Conservation (phyloP, 2,888 invertebrate species). For the Teleiodes luculella region DNA sequence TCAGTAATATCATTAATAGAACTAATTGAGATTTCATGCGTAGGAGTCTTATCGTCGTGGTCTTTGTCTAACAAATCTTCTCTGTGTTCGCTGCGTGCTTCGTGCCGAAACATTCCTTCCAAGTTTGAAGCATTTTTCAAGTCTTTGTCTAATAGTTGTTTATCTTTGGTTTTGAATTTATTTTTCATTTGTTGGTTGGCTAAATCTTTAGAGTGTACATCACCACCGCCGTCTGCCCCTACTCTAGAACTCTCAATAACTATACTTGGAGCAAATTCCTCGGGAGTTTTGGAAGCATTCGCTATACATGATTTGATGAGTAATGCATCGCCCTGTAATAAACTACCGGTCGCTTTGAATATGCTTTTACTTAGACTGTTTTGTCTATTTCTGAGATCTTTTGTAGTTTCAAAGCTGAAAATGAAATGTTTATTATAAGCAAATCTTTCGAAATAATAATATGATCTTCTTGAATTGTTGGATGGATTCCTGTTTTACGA, state of each 20-base stretch:
- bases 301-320: slow-evolving; percentile 64
- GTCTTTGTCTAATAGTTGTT: slow-evolving; percentile 55
- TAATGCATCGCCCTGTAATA: slow-evolving; percentile 66
- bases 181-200: slow-evolving; percentile 50
- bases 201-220: slow-evolving; percentile 32
- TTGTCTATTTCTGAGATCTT: slow-evolving; percentile 67
- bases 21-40: slow-evolving; percentile 69
- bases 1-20: slow-evolving; percentile 73
- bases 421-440: too few relatives aligned
- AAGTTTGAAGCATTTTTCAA: slow-evolving; percentile 64
- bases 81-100: slow-evolving; percentile 46
- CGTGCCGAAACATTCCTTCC: slow-evolving; percentile 53
- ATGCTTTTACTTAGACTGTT: slow-evolving; percentile 71
- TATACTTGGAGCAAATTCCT: slow-evolving; percentile 53
- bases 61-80: slow-evolving; percentile 57
- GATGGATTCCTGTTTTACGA: too few relatives aligned
- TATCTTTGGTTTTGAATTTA: slow-evolving; percentile 56
- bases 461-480: too few relatives aligned
- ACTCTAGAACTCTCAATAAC: slow-evolving; percentile 44
- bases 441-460: too few relatives aligned
- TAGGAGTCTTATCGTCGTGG: slow-evolving; percentile 67
- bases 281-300: slow-evolving; percentile 50
- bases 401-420: slow-evolving; percentile 66
- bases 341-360: slow-evolving; percentile 63
- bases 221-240: slow-evolving; percentile 33